These are phyloP conservation scores for Drosophila aff. DNA, from an alignment of 1,140 invertebrate genomes.

Conservation along the genomic window DNA sequence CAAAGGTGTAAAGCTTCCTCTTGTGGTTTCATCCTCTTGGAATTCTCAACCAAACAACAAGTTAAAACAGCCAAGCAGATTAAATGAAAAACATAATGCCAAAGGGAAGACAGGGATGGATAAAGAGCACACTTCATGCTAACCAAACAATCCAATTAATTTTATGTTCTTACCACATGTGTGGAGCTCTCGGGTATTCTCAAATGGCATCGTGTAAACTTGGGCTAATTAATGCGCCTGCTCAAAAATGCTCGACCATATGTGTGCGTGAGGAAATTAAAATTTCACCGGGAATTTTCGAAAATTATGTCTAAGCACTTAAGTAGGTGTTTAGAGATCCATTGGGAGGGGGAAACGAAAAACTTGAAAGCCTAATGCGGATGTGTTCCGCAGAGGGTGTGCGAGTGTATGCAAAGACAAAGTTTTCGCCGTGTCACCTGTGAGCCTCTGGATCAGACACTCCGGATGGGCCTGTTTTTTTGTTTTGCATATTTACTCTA, in stretches of 20 bases:
- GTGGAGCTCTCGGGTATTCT: slow-evolving; percentile 10
- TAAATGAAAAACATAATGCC: slow-evolving; percentile 4
- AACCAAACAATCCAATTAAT: slow-evolving; percentile 35
- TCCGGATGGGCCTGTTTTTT: slow-evolving; percentile 5
- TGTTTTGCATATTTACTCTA: slow-evolving; percentile 24
- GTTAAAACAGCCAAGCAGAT: neutral
- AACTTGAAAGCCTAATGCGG: slow-evolving; percentile 23
- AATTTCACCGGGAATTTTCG: slow-evolving; percentile 38
- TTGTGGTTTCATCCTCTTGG: neutral
- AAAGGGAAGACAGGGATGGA: neutral
- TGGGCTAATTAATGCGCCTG: slow-evolving; percentile 35
- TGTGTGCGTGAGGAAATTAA: slow-evolving; percentile 29
- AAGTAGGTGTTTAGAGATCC: slow-evolving; percentile 38
- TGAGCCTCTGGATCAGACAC: slow-evolving; percentile 2
- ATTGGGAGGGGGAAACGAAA: neutral
- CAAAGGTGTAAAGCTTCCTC: slow-evolving; percentile 3
- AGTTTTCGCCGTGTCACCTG: slow-evolving; percentile 25
- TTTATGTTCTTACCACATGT: slow-evolving; percentile 16
- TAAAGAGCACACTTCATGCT: neutral
- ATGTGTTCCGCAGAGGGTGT: neutral
- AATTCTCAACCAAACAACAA: neutral
- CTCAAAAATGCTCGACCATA: slow-evolving; percentile 17
- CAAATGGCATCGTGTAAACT: slow-evolving; percentile 16
- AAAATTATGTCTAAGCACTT: slow-evolving; percentile 49
- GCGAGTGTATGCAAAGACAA: slow-evolving; percentile 9